Base-by-base conservation (phyloP, 2,113 vertebrate genomes). In the Aphyosemion australe region DNA sequence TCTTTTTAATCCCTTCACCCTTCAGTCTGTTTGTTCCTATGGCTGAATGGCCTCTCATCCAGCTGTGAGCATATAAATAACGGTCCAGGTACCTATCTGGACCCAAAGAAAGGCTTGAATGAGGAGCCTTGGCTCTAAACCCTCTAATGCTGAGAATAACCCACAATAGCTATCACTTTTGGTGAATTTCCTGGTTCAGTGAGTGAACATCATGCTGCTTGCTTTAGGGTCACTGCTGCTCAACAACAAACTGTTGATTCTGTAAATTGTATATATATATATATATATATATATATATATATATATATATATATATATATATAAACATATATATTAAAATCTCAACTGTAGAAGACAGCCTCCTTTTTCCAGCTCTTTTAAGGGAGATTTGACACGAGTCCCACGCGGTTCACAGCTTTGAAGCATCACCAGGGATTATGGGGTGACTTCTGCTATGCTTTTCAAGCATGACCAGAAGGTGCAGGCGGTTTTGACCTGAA, bases 361-460 rank as follows among this genome's bases (percentile, higher is more conserved):
- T 48, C 19, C 20, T 8, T 42, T 63, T 54, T 75, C 39, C 8
- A 58, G 26, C 39, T 61, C 48, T 64, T 72, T 49, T 56, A 71
- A 39, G 61, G 61, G 52, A 48, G 58, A 66, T 76, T 83, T 72
- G 66, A 70, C 74, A 55, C 19, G 59, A 74, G 78, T 81, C 73
- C 74, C 45, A 34, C 58, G 14, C 5, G 21, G 72, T 74, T 76
- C 77, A 69, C 63, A 65, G 78, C 77, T 80, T 53, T 53, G 57
- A 65, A 45, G 31, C 69, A 64, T 69, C 56, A 70, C 63, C 21
- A 46, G 20, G 68, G 83, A 86, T 84, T 84, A 84, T 65, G 69
- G 68, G 78, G 75, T 76, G 74, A 81, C 82, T 84, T 81, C 78
- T 78, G 81, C 79, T 72, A 63, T 65, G 81, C 79, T 75, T 69